Evolutionary conservation across 2,113 vertebrate species (phyloP).

Genomic region (Petroica traversi): DNA sequence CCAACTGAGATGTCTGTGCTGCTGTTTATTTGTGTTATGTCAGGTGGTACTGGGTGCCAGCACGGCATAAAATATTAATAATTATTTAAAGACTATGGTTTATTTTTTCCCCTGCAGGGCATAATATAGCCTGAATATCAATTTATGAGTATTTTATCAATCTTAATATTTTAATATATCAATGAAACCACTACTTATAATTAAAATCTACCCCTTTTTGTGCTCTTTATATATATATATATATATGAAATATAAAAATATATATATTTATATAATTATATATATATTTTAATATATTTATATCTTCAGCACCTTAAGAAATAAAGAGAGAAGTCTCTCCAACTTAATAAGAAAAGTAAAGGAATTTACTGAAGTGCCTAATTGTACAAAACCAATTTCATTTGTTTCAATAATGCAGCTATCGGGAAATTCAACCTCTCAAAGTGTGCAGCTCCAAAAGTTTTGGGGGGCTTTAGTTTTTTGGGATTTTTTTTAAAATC

Average conservation of each 20-base stretch:
- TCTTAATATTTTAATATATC: not conserved
- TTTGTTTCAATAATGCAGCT: not conserved
- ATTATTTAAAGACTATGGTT: not conserved
- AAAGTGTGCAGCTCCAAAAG: not conserved
- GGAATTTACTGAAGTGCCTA: not conserved
- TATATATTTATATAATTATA: not conserved
- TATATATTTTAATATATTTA: not conserved
- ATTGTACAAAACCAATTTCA: not conserved
- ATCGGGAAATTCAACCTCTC: not conserved
- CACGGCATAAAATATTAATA: not conserved
- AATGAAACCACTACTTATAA: not conserved
- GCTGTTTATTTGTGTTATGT: not conserved
- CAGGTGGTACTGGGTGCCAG: not conserved
- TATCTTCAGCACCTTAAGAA: not conserved
- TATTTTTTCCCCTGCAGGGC: not conserved
- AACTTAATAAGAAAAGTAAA: not conserved
- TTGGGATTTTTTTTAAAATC: accelerated
- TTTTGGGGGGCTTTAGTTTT: not conserved
- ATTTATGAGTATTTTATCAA: not conserved
- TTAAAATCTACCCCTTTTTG: not conserved
- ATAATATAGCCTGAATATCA: not conserved
- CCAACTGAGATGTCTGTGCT: not conserved
- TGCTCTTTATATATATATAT: not conserved
- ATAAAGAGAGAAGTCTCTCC: not conserved
- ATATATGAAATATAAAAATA: not conserved